These are phyloP conservation scores for Arge pagana DNA, from an alignment of 2,888 invertebrate genomes.

Conservation along the genomic window DNA sequence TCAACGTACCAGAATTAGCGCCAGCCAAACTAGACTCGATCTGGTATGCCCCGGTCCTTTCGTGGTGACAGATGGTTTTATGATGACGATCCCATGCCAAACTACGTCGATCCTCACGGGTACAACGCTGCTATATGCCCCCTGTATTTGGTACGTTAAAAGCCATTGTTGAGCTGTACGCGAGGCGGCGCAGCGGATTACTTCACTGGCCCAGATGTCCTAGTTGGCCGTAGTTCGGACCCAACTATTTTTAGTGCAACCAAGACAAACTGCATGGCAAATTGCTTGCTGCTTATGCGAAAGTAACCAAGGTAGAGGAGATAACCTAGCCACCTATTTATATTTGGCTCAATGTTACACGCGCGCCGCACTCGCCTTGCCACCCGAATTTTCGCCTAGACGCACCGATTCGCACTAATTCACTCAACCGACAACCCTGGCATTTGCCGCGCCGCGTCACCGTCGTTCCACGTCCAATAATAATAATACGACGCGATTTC, in stretches of 20 bases:
- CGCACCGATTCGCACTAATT: slow-evolving; percentile 6
- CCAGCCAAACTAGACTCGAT: slow-evolving; percentile 15
- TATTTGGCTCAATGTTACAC: slow-evolving; percentile 41
- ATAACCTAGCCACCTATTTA: slow-evolving; percentile 37
- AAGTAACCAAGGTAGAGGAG: slow-evolving; percentile 26
- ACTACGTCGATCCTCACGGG: slow-evolving; percentile 27
- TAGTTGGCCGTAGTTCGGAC: slow-evolving; percentile 40
- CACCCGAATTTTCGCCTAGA: too few species aligned
- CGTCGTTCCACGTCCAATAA: not conserved
- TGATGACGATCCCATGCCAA: slow-evolving; percentile 34
- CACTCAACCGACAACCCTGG: not conserved
- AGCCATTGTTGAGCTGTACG: not conserved
- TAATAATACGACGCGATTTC: too few species aligned
- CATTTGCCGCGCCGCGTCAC: not conserved
- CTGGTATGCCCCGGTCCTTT: slow-evolving; percentile 34
- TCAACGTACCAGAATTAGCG: slow-evolving; percentile 13
- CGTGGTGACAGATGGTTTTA: slow-evolving; percentile 40
- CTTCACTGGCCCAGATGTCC: slow-evolving; percentile 51
- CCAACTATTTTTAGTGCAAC: slow-evolving; percentile 43
- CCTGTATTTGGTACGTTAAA: slow-evolving; percentile 17
- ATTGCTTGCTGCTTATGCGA: slow-evolving; percentile 30
- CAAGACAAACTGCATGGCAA: slow-evolving; percentile 31
- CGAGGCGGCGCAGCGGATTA: slow-evolving; percentile 29
- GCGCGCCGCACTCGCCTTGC: slow-evolving; percentile 20
- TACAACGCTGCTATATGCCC: not conserved